Evolutionary conservation across 2,113 vertebrate species (phyloP).

Genomic region (Anguilla japonica): DNA sequence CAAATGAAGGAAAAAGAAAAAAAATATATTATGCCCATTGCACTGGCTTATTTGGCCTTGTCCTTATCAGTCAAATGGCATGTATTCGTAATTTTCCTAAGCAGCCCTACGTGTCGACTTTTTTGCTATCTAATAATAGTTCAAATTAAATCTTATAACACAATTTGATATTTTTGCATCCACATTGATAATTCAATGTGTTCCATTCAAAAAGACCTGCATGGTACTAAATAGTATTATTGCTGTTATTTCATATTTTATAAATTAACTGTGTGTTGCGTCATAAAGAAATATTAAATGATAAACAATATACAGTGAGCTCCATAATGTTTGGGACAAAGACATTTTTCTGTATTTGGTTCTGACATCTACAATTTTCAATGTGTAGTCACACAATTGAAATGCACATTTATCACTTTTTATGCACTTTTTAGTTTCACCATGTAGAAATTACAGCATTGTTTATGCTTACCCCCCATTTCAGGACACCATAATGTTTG

Average conservation of each 20-base stretch:
- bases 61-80: slow-evolving; percentile 7
- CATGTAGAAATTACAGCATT: too few species aligned
- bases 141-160: not conserved
- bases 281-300: not conserved
- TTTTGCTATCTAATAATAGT: not conserved
- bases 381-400: too few species aligned
- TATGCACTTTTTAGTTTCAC: too few species aligned
- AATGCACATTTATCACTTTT: too few species aligned
- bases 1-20: not conserved
- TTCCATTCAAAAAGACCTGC: not conserved
- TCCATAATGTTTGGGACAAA: too few species aligned
- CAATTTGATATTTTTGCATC: not conserved
- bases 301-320: not conserved
- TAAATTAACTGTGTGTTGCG: too few species aligned
- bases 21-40: slow-evolving; percentile 9
- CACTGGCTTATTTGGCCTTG: not conserved
- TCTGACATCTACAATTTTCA: too few species aligned
- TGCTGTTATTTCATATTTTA: too few species aligned
- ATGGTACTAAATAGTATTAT: too few species aligned
- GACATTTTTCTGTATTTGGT: too few species aligned
- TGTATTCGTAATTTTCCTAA: not conserved
- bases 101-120: not conserved
- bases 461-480: too few species aligned
- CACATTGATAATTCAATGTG: not conserved
- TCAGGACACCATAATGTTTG: too few species aligned